Base-by-base conservation (phyloP, 2,888 invertebrate species). In the Amorpha juglandis region DNA sequence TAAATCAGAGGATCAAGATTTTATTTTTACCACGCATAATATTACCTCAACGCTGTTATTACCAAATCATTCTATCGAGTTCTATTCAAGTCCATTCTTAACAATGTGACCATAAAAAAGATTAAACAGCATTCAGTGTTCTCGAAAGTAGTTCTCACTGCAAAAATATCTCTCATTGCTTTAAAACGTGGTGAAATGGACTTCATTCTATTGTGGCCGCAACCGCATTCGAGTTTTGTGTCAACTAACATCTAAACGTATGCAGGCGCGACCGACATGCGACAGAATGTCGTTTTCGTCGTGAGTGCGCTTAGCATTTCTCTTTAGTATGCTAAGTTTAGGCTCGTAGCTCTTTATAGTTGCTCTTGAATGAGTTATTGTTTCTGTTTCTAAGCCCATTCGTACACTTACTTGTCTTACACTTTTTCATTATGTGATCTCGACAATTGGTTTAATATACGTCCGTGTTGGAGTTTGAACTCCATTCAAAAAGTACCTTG, bases 231-330 rank as follows among this genome's bases (percentile, higher is more conserved):
- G 42, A 42, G 58, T 58, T 58, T 19, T 58, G 58, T 42, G 42
- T 58, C 58, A 58, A 42, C 58, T 58, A 6, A 42, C 58, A 53
- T 53, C 33, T n/a, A 58, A 58, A 19, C 58, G 58, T 58, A 42
- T 58, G 58, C 27, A 35, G 33, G 35, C 19, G 19, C 58, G 42
- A 58, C 19, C 42, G 58, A n/a, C n/a, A n/a, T n/a, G n/a, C n/a
- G n/a, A 58, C 19, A 42, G 42, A 58, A 58, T 42, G 6, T 42
- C 19, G 58, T 38, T 58, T 53, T 58, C 19, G 42, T 42, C 58
- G n/a, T 55, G 42, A 58, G 6, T 42, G 42, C 42, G 16, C 38
- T 58, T 7, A 42, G 42, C 42, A 58, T 58, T 58, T 16, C 38
- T 38, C 11, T 33, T 35, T 9, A 19, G 38, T 42, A 58, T 38